phyloP scores from a whole-genome alignment of 2,797 vertebrate genomes.

The Gadopsis marmoratus region DNA sequence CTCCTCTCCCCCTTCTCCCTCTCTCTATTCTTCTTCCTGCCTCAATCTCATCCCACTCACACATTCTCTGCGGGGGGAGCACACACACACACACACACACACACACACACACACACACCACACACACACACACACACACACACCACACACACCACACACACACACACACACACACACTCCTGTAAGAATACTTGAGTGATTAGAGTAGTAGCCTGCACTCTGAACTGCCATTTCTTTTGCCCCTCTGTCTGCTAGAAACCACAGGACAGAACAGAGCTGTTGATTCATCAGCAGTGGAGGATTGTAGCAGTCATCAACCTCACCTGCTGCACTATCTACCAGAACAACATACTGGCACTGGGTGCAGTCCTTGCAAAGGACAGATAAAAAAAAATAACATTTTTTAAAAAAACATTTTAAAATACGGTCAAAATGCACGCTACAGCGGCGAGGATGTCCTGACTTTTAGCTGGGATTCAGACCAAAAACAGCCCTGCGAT shows the following conservation, averaged over 20 bases:
- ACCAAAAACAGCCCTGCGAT: neutral
- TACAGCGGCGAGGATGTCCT: neutral
- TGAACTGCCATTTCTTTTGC: slow-evolving; percentile 45
- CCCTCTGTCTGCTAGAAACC: slow-evolving; percentile 27
- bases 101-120: slow-evolving; percentile 5
- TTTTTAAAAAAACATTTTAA: too few species aligned
- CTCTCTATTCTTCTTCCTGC: slow-evolving; percentile 57
- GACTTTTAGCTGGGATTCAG: neutral
- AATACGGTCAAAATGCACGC: neutral
- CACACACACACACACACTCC: slow-evolving; percentile 21
- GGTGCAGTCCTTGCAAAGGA: neutral
- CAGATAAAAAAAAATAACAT: too few species aligned
- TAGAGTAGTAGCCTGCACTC: slow-evolving; percentile 34
- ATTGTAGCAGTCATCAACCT: neutral
- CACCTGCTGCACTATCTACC: slow-evolving; percentile 10
- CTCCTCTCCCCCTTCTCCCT: slow-evolving; percentile 44
- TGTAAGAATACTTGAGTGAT: slow-evolving; percentile 48
- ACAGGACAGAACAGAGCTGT: slow-evolving; percentile 24
- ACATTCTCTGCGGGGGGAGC: slow-evolving; percentile 35
- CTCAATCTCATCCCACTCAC: slow-evolving; percentile 54
- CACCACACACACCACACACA: neutral
- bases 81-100: slow-evolving; percentile 24
- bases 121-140: too few species aligned
- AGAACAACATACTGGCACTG: neutral
- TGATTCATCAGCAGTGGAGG: slow-evolving; percentile 12